Conservation (phyloP, 2,888 invertebrate species). For the Chesias legatella region DNA sequence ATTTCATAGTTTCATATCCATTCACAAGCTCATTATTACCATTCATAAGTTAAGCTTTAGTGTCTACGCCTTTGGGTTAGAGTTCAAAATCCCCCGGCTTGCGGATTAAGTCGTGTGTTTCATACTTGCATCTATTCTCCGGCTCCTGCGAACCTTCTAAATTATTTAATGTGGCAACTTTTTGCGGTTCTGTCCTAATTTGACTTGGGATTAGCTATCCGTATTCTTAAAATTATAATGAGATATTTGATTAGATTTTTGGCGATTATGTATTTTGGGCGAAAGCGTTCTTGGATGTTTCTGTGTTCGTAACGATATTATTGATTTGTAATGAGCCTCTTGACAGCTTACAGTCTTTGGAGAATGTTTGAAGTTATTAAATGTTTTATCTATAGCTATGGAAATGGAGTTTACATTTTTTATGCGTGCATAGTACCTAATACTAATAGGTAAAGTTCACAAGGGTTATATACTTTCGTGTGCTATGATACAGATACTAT, state of each 20-base stretch:
- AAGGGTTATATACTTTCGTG: too few species aligned
- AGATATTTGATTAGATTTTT: conserved; percentile 28
- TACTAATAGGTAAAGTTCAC: too few species aligned
- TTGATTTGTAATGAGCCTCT: background rate
- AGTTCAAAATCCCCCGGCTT: conserved; percentile 5
- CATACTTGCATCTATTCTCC: conserved; percentile 26
- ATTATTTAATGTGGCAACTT: conserved; percentile 38
- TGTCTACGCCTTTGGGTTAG: conserved; percentile 10
- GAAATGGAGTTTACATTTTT: too few species aligned
- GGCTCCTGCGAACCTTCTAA: conserved; percentile 29
- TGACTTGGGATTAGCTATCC: conserved; percentile 30
- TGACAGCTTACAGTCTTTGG: too few species aligned
- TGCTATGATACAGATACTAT: too few species aligned
- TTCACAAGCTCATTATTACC: conserved; percentile 10
- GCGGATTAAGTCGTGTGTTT: background rate
- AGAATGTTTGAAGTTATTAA: too few species aligned
- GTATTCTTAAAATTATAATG: conserved; percentile 37
- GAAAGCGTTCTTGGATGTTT: conserved; percentile 1
- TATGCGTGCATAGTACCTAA: too few species aligned
- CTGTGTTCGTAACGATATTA: conserved; percentile 4
- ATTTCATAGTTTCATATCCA: conserved; percentile 36
- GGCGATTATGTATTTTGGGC: conserved; percentile 6
- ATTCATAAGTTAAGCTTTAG: background rate
- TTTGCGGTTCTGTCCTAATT: conserved; percentile 31
- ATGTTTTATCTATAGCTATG: too few species aligned